Evolutionary conservation across 2,113 vertebrate genomes (phyloP), one percentile per base, ranked within the genome.

Genomic region (Notarius lentiginosus): DNA sequence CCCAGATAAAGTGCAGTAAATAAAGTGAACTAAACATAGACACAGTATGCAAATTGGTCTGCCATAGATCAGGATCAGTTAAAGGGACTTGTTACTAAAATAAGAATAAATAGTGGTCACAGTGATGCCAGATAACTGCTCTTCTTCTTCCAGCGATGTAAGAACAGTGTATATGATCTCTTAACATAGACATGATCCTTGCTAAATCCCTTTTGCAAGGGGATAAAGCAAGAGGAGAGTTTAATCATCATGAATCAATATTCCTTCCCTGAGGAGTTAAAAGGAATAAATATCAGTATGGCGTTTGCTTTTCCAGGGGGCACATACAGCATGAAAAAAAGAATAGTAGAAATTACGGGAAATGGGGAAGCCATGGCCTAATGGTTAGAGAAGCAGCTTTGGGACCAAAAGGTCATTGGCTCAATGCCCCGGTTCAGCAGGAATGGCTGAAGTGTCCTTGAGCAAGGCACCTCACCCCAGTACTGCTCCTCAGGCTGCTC

Each of bases 121-220:
- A 12, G 12, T 79, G 75, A 68, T 66, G 60, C 11, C 17, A 56
- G n/a, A 51, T 53, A 34, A 53, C 34, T 12, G 0, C 41, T 58
- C 8, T 34, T 65, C 58, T 53, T 76, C 24, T 53, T 85, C n/a
- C 17, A 76, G 34, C 1, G 1, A 47, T 47, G 7, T 47, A 22
- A 47, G 70, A 72, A 72, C 17, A 22, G 70, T 20, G 34, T 73
- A 8, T 49, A 20, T 47, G 41, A 49, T 41, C 70, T 73, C 49
- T 61, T 20, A 77, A 18, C 15, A 22, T 27, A 83, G 41, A n/a
- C 66, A 75, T 47, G 34, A 49, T 75, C 68, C 30, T 84, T 27
- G 55, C 17, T 49, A 84, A 75, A 30, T 75, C 70, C 34, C 34
- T 60, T 84, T 61, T 75, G 47, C 61, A 70, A 70, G 27, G 66